phyloP scores from a whole-genome alignment of 2,797 vertebrate species.

The Chrosomus eos region DNA sequence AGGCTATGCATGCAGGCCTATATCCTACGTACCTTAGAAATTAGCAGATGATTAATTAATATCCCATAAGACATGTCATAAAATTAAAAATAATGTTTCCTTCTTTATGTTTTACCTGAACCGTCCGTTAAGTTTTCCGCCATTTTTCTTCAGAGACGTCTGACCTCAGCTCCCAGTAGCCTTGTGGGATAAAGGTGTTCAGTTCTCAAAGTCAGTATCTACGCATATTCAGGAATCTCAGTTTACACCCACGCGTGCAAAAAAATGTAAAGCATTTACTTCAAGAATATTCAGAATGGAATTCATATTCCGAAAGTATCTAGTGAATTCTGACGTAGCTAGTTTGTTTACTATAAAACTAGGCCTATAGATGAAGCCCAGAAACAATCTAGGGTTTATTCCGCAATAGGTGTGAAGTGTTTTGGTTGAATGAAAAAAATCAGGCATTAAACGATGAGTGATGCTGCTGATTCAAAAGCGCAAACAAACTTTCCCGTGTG shows the following conservation, averaged over 20 bases:
- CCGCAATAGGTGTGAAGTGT: conserved; percentile 29
- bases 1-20: neutral
- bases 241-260: neutral
- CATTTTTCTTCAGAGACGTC: neutral
- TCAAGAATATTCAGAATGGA: neutral
- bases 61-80: neutral
- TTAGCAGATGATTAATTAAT: neutral
- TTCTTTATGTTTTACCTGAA: neutral
- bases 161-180: neutral
- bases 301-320: neutral
- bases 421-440: conserved; percentile 10
- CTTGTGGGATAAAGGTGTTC: neutral
- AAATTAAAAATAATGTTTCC: neutral
- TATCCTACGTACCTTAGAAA: neutral
- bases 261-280: neutral
- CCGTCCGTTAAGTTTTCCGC: no score
- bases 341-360: neutral
- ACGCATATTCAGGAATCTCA: neutral
- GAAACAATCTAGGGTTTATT: neutral
- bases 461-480: neutral
- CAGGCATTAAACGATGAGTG: conserved; percentile 10
- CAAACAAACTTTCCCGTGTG: conserved; percentile 15
- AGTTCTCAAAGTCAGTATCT: neutral
- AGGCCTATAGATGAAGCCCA: neutral
- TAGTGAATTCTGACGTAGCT: neutral